Conservation (phyloP, 1,140 invertebrate genomes). For the Homalodisca vitripennis region DNA sequence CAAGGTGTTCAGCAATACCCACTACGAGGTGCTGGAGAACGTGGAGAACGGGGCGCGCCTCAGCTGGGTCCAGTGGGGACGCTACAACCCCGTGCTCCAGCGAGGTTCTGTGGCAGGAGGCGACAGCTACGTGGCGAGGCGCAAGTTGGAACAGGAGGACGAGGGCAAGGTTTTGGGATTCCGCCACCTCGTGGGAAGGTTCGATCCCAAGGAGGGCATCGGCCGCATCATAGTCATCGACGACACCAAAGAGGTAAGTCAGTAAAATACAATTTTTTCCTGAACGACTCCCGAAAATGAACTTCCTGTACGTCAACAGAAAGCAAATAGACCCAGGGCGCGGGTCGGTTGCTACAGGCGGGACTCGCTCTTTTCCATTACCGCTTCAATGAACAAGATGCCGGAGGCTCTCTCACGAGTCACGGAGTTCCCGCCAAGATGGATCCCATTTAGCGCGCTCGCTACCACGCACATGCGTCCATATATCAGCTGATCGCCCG, state of each 20-base stretch:
- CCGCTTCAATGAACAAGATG: no score
- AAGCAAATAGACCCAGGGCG: no score
- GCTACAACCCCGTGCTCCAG: constrained; percentile 46
- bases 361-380: no score
- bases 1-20: constrained; percentile 56
- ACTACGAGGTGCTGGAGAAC: constrained; percentile 75
- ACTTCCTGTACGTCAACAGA: no score
- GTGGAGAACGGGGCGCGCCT: constrained; percentile 71
- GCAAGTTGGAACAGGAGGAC: constrained; percentile 18
- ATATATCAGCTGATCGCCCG: no score
- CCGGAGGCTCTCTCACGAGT: no score
- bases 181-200: constrained; percentile 65
- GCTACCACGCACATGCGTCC: no score
- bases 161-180: constrained; percentile 42
- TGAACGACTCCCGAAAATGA: no score
- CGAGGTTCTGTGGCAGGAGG: constrained; percentile 63
- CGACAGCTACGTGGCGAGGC: constrained; percentile 45
- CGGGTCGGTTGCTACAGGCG: no score
- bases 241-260: not conserved
- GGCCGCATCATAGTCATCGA: constrained; percentile 63
- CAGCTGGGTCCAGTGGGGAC: constrained; percentile 67
- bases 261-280: no score
- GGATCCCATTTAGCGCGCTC: no score
- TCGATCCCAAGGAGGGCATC: constrained; percentile 59
- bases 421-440: no score